Evolutionary conservation across 2,797 vertebrate genomes (phyloP).

Genomic region (Hyperoplus immaculatus): DNA sequence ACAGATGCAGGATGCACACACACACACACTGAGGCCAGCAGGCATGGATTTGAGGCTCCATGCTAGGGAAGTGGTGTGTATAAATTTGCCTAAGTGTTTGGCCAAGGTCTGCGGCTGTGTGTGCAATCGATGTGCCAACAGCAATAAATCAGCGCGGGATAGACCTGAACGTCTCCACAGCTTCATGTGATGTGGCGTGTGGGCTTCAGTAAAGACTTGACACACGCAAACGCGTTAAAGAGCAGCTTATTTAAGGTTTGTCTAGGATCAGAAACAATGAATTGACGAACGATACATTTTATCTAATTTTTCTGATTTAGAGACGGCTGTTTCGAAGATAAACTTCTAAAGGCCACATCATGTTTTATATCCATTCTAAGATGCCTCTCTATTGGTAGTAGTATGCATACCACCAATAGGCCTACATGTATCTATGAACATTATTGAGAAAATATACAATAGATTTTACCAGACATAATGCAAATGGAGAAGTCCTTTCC

Average conservation of each 20-base stretch:
- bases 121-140: conserved; percentile 73
- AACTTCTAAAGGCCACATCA: background rate
- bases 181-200: conserved; percentile 74
- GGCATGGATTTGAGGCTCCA: conserved; percentile 75
- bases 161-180: conserved; percentile 61
- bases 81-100: conserved; percentile 81
- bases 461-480: no score
- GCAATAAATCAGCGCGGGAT: conserved; percentile 73
- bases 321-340: background rate
- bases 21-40: conserved; percentile 44
- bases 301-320: background rate
- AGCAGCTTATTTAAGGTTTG: conserved; percentile 25
- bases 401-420: no score
- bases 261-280: conserved; percentile 22
- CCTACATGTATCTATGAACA: no score
- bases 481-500: no score
- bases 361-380: no score
- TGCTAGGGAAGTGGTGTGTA: conserved; percentile 77
- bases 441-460: no score
- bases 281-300: background rate
- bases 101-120: conserved; percentile 75
- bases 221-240: conserved; percentile 18
- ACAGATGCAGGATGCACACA: conserved; percentile 47
- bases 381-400: no score
- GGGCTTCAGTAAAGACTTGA: conserved; percentile 61